A percentile compares a stretch with the other conserved stretches of the same genome.
Conservation (phyloP, 53 echinoderm and acorn worm genomes). For the Holothuria scabra region DNA sequence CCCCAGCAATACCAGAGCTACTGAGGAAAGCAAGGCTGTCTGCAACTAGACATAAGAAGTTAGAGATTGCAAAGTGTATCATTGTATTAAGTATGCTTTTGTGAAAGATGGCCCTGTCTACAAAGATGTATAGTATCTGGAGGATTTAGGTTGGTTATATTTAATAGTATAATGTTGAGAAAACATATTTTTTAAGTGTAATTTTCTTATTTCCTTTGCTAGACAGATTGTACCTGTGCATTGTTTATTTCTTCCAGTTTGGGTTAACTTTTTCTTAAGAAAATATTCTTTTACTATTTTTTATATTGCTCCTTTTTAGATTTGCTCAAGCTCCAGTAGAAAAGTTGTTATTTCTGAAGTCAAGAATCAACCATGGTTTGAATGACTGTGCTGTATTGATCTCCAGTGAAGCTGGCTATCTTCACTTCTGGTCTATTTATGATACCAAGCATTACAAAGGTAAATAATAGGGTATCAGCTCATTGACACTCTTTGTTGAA, state of each 20-base stretch:
- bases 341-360: slow-evolving; percentile 79
- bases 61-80: too few relatives aligned
- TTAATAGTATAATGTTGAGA: too few relatives aligned
- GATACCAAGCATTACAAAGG: slow-evolving; percentile 85
- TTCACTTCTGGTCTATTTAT: slow-evolving; percentile 94
- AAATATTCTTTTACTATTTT: not conserved
- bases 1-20: too few relatives aligned
- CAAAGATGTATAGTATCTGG: too few relatives aligned
- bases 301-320: slow-evolving; percentile 51
- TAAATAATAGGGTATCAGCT: slow-evolving; percentile 1
- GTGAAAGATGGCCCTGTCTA: too few relatives aligned
- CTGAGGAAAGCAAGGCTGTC: too few relatives aligned
- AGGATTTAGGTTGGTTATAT: too few relatives aligned
- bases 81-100: too few relatives aligned
- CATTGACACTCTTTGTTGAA: too few relatives aligned
- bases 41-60: too few relatives aligned
- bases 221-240: not conserved
- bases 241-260: not conserved
- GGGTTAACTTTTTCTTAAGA: not conserved
- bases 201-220: too few relatives aligned
- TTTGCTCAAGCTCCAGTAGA: slow-evolving; percentile 91
- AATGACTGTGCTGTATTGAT: slow-evolving; percentile 81
- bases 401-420: slow-evolving; percentile 90
- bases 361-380: slow-evolving; percentile 61
- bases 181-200: too few relatives aligned